These are phyloP conservation scores for Saturnia japonica DNA, from an alignment of 2,888 invertebrate species.

Conservation along the genomic window DNA sequence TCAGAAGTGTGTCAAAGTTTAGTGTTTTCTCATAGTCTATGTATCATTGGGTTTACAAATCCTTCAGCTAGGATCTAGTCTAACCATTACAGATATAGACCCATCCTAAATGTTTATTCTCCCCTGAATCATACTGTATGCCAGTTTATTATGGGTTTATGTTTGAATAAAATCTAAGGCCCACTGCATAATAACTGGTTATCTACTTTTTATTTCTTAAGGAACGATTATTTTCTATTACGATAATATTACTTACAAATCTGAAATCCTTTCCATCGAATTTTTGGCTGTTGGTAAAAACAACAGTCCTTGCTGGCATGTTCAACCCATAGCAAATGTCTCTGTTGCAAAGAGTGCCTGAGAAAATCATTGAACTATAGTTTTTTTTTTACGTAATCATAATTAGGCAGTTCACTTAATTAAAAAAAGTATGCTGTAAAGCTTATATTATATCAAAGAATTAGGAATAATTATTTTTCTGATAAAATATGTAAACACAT, in stretches of 20 bases:
- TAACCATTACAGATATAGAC: too few species aligned
- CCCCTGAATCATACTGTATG: too few species aligned
- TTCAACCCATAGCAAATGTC: constrained; percentile 99
- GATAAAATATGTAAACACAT: neutral
- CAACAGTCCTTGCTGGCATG: constrained; percentile 99
- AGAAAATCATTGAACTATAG: constrained; percentile 20
- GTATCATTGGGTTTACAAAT: too few species aligned
- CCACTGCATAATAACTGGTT: too few species aligned
- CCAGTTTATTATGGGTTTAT: too few species aligned
- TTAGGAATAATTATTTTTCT: neutral
- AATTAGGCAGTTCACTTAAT: neutral
- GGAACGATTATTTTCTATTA: neutral
- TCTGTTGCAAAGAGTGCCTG: constrained; percentile 98
- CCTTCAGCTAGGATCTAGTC: too few species aligned
- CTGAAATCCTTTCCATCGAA: constrained; percentile 98
- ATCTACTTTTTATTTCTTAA: neutral
- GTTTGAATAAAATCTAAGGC: too few species aligned
- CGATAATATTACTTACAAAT: constrained; percentile 84
- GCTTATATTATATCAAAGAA: too few species aligned
- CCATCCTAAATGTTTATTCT: too few species aligned
- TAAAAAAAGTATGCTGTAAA: too few species aligned
- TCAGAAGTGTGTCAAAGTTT: too few species aligned
- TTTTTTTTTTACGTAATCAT: neutral
- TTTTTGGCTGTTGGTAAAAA: constrained; percentile 97
- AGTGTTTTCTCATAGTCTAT: too few species aligned